Base-by-base conservation (phyloP, 2,797 vertebrate species). In the Clarias pachynema region DNA sequence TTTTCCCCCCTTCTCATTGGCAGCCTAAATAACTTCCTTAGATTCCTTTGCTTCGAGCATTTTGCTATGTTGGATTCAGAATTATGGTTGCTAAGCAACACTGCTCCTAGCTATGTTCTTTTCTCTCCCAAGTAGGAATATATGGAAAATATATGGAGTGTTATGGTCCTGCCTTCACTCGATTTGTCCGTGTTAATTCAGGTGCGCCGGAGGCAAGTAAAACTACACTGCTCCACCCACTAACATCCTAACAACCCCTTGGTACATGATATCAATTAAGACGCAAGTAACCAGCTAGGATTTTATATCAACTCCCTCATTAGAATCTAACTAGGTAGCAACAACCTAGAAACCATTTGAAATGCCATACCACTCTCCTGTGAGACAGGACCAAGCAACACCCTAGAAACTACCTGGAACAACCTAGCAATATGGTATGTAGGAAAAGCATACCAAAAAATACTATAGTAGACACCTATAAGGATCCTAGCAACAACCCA, bases 21-120 rank as follows among this genome's bases (percentile, higher is more conserved):
- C 49, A 80, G 40, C 40, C 79, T 66, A 80, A 53, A 80, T 49
- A 80, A 65, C 53, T 80, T 80, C 9, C 26, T 22, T 1, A 44
- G 62, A 53, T 80, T 80, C 79, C 15, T 80, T 31, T 66, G 37
- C 18, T 29, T 72, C 10, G 8, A 31, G 18, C 9, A 14, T 26
- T 44, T 63, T 44, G 12, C 44, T 20, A 5, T 1, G 49, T 53
- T 53, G 15, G 44, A 26, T 29, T 57, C 26, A 8, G 72, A 53
- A 10, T 75, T 57, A 73, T 5, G 1, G 40, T 53, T 53, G 40
- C 70, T 44, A 29, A 20, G 16, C 56, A 15, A 5, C 37, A 4
- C 20, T 8, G 20, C 37, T 34, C 12, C 5, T n/a, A 24, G 14
- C 12, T 22, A 34, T 1, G 18, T 37, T 5, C 6, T 18, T 31